Base-by-base conservation (phyloP, 2,888 invertebrate species). In the Flabesymbios commensalis region DNA sequence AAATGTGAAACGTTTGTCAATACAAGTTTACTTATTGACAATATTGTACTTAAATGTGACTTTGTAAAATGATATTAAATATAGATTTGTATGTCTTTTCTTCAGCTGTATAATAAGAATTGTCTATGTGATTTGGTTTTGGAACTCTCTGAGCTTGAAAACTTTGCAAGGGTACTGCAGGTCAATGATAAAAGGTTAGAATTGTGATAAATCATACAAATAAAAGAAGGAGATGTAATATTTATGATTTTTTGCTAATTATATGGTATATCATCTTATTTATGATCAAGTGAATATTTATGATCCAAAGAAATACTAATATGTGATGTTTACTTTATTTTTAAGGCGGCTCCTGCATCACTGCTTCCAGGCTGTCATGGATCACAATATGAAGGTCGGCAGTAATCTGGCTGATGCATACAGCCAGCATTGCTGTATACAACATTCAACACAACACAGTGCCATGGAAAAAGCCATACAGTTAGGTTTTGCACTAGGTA, bases 61-160 rank as follows among this genome's bases (percentile, higher is more conserved):
- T n/a, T n/a, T n/a, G n/a, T n/a, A n/a, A n/a, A n/a, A n/a, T n/a
- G n/a, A n/a, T n/a, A n/a, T n/a, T n/a, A n/a, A n/a, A n/a, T n/a
- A n/a, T 36, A n/a, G 10, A n/a, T 36, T 55, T 19, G 31, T 36
- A n/a, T 31, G 7, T 58, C 28, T 58, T 31, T 67, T 41, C 72
- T 87, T 22, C 85, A 91, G 91, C 86, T 91, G 83, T 87, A 88
- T 75, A 86, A 87, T 73, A 89, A 90, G 77, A 88, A 88, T 73
- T 84, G 87, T 67, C 84, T 90, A 55, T 89, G 89, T 75, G 84
- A 89, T 69, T 84, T 92, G 61, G 88, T 87, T 43, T 82, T 86
- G 62, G 91, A 91, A 83, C 87, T 91, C 65, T 87, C 88, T 57
- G 86, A 90, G 77, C 79, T 91, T 76, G 87, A 88, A 64, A 87